Conservation (phyloP, 2,113 vertebrate species). For the Fulica atra region DNA sequence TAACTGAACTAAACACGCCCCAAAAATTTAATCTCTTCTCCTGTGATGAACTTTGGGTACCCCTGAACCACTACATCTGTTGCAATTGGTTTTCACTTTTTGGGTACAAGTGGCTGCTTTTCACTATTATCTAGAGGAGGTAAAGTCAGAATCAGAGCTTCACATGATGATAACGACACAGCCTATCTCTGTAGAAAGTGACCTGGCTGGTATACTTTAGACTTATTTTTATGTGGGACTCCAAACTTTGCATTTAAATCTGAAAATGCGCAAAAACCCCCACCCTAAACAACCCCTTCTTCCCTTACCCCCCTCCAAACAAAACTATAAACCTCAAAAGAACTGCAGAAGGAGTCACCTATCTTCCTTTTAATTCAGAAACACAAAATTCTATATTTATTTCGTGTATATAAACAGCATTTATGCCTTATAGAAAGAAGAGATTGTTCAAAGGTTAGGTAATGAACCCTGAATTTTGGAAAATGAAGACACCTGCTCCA, state of each 20-base stretch:
- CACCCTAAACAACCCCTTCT: too few species aligned
- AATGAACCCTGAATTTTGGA: background rate
- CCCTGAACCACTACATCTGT: background rate
- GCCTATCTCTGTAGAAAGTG: background rate
- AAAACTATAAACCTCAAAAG: background rate
- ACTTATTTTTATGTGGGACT: background rate
- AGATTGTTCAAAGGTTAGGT: background rate
- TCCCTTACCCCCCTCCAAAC: background rate
- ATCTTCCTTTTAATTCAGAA: background rate
- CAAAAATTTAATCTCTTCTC: background rate
- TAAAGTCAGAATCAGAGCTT: background rate
- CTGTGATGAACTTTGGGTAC: background rate
- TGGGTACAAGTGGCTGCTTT: background rate
- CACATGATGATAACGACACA: rapidly evolving
- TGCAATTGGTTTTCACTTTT: background rate
- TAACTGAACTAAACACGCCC: background rate
- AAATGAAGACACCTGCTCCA: background rate
- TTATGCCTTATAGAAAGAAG: background rate
- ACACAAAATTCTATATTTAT: background rate
- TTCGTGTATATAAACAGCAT: background rate
- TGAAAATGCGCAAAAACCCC: background rate
- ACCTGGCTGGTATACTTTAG: background rate
- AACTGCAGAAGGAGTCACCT: background rate
- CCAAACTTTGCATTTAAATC: background rate
- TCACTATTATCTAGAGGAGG: background rate